Conservation (phyloP, 1,140 invertebrate genomes). For the Manduca sexta region DNA sequence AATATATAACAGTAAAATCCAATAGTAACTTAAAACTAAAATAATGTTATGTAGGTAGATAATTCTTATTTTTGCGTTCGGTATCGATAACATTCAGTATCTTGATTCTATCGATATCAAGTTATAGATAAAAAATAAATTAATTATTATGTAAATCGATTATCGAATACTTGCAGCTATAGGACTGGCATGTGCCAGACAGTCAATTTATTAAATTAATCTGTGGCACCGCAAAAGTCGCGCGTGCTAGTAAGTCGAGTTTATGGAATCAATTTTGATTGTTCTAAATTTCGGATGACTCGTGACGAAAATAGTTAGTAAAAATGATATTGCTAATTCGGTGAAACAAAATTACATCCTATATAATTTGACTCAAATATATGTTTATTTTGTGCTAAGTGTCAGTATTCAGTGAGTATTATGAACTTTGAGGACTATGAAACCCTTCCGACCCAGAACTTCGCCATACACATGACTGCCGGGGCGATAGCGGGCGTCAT, state of each 20-base stretch:
- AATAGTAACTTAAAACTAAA: too few relatives aligned
- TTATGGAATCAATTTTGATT: conserved; percentile 46
- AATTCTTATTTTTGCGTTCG: too few relatives aligned
- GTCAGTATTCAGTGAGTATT: conserved; percentile 67
- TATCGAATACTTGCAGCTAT: conserved; percentile 4
- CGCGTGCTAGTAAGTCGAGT: conserved; percentile 14
- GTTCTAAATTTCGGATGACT: conserved; percentile 49
- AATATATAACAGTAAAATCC: too few relatives aligned
- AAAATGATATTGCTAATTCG: conserved; percentile 64
- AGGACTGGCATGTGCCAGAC: background rate
- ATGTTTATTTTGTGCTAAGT: conserved; percentile 61
- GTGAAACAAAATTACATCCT: conserved; percentile 29
- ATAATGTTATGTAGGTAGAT: too few relatives aligned
- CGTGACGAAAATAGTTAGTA: conserved; percentile 58
- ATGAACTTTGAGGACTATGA: conserved; percentile 96
- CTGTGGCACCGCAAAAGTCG: conserved; percentile 21
- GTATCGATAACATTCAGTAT: too few relatives aligned
- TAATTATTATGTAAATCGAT: too few relatives aligned
- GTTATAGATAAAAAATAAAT: too few relatives aligned
- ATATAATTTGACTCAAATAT: conserved; percentile 22
- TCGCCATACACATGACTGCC: conserved; percentile 93
- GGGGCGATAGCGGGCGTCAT: conserved; percentile 97
- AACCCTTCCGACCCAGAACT: conserved; percentile 82
- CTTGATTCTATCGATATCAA: too few relatives aligned
- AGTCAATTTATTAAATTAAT: conserved; percentile 3